A percentile compares a stretch with the other conserved stretches of the same genome.
Evolutionary conservation across 2,797 vertebrate species (phyloP).

Genomic region (Periparus ater): DNA sequence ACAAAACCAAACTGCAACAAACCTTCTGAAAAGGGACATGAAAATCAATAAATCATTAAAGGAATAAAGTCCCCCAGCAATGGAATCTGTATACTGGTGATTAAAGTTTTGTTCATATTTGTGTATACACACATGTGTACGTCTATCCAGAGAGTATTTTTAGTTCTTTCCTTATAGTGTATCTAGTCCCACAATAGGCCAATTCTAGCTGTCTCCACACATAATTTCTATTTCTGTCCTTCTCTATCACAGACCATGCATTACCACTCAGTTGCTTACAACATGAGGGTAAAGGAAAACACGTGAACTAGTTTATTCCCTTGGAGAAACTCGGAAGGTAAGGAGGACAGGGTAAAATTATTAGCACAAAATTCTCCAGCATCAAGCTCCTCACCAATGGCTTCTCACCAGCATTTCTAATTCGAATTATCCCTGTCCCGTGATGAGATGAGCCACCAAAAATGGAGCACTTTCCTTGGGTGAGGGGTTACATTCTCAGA

Average conservation of each 20-base stretch:
- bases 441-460: not conserved
- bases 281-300: not conserved
- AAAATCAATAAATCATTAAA: not conserved
- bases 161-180: not conserved
- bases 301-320: not conserved
- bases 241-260: not conserved
- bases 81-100: not conserved
- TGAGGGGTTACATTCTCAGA: not conserved
- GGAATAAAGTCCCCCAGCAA: not conserved
- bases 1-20: not conserved
- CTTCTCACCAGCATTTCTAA: not conserved
- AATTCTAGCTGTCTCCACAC: constrained; percentile 2
- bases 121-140: not conserved
- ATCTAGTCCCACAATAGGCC: not conserved
- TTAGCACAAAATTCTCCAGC: not conserved
- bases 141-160: not conserved
- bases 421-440: not conserved
- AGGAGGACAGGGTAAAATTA: not conserved
- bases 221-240: constrained; percentile 1
- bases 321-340: not conserved
- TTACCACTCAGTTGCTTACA: not conserved
- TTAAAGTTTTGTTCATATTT: not conserved
- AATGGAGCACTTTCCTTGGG: not conserved
- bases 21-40: not conserved
- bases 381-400: not conserved